Conservation (phyloP, 92 coral and sea anemone species). For the Meandrina meandrites region DNA sequence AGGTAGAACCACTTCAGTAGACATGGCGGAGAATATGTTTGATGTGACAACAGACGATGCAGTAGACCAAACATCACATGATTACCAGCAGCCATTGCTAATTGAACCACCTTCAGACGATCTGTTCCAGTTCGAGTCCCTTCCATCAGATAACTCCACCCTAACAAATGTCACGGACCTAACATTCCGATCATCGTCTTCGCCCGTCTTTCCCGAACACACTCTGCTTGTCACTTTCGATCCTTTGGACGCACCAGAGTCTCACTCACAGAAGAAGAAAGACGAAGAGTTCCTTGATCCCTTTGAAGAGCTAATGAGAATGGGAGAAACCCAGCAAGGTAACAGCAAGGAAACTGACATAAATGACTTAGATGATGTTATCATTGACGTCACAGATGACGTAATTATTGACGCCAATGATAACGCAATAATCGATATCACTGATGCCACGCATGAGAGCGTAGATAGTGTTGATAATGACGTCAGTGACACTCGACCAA, state of each 20-base stretch:
- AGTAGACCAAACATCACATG: neutral
- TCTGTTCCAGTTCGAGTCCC: constrained; percentile 40
- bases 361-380: constrained; percentile 6
- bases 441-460: constrained; percentile 28
- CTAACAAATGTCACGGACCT: constrained; percentile 27
- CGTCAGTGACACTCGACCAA: neutral
- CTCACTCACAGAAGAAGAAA: neutral
- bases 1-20: too few species aligned
- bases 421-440: constrained; percentile 30
- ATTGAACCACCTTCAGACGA: constrained; percentile 58
- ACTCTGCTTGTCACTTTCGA: constrained; percentile 36
- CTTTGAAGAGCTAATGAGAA: constrained; percentile 34
- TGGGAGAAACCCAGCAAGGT: constrained; percentile 14
- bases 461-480: neutral
- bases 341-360: neutral
- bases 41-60: constrained; percentile 11
- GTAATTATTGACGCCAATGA: constrained; percentile 28
- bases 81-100: constrained; percentile 8
- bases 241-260: constrained; percentile 11
- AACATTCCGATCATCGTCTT: constrained; percentile 18
- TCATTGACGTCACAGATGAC: constrained; percentile 46
- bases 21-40: neutral
- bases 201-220: constrained; percentile 24
- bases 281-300: constrained; percentile 29
- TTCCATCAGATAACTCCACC: constrained; percentile 47